Percentiles rank a stretch among this genome's conserved stretches.
Evolutionary conservation across 1,140 invertebrate genomes (phyloP).

Genomic region (Globodera ellingtonae): DNA sequence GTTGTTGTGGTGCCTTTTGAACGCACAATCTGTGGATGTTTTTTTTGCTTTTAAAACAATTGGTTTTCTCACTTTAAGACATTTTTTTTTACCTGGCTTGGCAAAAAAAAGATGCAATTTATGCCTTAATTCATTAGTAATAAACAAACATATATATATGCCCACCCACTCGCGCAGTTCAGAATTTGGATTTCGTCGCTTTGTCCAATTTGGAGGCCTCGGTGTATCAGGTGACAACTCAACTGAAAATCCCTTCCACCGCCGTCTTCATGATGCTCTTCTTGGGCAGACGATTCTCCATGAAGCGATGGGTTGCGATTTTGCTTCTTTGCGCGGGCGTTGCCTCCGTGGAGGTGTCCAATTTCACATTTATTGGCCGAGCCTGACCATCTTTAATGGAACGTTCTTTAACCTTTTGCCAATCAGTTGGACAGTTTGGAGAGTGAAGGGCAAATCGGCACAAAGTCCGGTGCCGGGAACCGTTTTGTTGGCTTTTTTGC

Average conservation of each 20-base stretch:
- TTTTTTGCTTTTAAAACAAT: not conserved
- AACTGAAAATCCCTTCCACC: slow-evolving; percentile 64
- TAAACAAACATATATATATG: no score
- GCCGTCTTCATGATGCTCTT: slow-evolving; percentile 65
- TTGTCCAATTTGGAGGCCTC: slow-evolving; percentile 63
- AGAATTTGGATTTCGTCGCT: slow-evolving; percentile 62
- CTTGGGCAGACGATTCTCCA: slow-evolving; percentile 58
- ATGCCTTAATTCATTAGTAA: no score
- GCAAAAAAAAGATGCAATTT: no score
- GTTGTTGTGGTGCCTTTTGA: not conserved
- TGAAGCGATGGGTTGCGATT: slow-evolving; percentile 58
- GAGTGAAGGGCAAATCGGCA: not conserved
- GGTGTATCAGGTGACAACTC: slow-evolving; percentile 63
- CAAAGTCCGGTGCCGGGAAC: slow-evolving; percentile 42
- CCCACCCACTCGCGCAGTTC: not conserved
- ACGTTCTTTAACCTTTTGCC: slow-evolving; percentile 17
- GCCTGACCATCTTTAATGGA: not conserved
- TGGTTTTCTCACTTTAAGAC: no score
- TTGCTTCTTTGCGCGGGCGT: slow-evolving; percentile 61
- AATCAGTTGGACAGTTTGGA: slow-evolving; percentile 57
- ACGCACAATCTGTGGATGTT: not conserved
- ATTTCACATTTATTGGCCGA: slow-evolving; percentile 32
- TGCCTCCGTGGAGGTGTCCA: slow-evolving; percentile 56
- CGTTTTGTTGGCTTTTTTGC: slow-evolving; percentile 57
- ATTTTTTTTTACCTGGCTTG: no score